A percentile compares a stretch with the other conserved stretches of the same genome.
These are phyloP conservation scores for Nannoperca obscura DNA, from an alignment of 2,797 vertebrate species.

Conservation along the genomic window DNA sequence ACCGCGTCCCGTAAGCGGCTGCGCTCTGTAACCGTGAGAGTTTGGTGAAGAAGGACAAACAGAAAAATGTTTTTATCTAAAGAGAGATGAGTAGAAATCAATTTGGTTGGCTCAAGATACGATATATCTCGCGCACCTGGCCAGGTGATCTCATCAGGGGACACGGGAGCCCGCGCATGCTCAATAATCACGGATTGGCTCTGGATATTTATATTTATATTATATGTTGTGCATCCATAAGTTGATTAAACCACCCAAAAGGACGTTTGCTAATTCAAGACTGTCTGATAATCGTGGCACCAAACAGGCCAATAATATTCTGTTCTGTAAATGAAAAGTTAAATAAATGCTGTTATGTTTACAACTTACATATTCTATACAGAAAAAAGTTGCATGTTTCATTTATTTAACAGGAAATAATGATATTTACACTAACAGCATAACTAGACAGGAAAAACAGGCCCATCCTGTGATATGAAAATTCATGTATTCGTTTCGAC, in stretches of 20 bases:
- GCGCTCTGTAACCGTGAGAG: neutral
- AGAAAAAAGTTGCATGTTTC: neutral
- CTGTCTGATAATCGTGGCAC: too few species aligned
- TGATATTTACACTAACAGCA: neutral
- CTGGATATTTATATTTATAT: neutral
- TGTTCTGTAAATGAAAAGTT: too few species aligned
- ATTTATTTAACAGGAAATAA: neutral
- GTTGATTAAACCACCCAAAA: neutral
- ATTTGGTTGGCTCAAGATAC: neutral
- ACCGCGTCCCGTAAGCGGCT: too few species aligned
- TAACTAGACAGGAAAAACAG: constrained; percentile 15
- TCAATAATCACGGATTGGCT: neutral
- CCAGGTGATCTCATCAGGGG: constrained; percentile 48
- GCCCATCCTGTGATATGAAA: neutral
- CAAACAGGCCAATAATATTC: too few species aligned
- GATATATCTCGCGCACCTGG: constrained; percentile 5
- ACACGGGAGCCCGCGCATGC: constrained; percentile 31
- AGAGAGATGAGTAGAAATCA: neutral
- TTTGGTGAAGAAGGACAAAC: neutral
- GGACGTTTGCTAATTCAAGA: neutral
- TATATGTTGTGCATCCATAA: too few species aligned
- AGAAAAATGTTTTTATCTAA: neutral
- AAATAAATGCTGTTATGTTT: too few species aligned
- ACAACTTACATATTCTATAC: neutral
- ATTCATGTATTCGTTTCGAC: neutral